Evolutionary conservation across 2,113 vertebrate genomes (phyloP), one percentile per base, ranked within the genome.

Genomic region (Alosa alosa): DNA sequence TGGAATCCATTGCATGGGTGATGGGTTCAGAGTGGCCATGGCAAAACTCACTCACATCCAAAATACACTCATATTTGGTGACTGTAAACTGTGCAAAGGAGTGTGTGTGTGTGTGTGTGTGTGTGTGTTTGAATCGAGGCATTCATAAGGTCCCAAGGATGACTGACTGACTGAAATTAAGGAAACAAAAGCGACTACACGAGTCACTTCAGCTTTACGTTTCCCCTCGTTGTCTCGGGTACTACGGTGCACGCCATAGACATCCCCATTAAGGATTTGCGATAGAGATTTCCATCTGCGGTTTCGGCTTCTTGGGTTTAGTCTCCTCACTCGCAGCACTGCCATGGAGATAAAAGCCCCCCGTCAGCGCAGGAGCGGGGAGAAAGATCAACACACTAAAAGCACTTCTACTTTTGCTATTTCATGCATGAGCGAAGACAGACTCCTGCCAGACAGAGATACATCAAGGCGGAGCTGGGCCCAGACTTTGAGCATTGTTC

Each of bases 341-440:
- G 25, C n/a, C 22, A 8, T 31, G 17, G 39, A 78, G 72, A 78
- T 78, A 36, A 78, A 78, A 78, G 36, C 72, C 72, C 9, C 9
- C 31, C 72, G 25, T 39, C 72, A 78, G 72, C 15, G 31, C 39
- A 1, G 31, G 25, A 78, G 72, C 11, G 72, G 72, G 68, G 31
- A 78, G 72, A 78, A 78, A 39, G 72, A 78, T 78, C 72, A 78
- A 78, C 72, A 78, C 72, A 39, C 31, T 36, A 39, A 78, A 39
- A 78, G 31, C 17, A 36, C 72, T 78, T 31, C 72, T 39, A 31
- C 72, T 78, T 13, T 39, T 39, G 72, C 72, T 78, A 78, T 78
- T 78, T 78, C 72, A 78, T 78, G 72, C 72, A 78, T 36, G 72
- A 39, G 72, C 72, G 15, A 39, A 78, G 72, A 78, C 72, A 78